These are phyloP conservation scores for Halyomorpha halys DNA, from an alignment of 1,140 invertebrate genomes.

Conservation along the genomic window DNA sequence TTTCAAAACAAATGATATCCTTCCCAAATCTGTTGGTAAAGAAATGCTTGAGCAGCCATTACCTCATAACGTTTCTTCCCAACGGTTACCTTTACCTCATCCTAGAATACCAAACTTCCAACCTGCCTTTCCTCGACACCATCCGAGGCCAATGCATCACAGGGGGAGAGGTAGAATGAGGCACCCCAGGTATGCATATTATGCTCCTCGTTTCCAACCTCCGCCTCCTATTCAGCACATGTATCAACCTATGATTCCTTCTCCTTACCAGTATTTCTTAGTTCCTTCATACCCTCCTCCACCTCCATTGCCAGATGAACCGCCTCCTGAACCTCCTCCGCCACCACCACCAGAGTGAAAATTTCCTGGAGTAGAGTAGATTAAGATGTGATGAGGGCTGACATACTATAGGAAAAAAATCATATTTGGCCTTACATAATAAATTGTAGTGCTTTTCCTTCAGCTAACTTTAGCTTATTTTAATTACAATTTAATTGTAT, in stretches of 20 bases:
- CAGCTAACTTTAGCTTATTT: too few species aligned
- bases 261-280: background rate
- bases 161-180: background rate
- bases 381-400: too few species aligned
- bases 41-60: background rate
- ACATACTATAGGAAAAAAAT: too few species aligned
- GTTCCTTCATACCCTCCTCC: constrained; percentile 21
- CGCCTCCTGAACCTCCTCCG: constrained; percentile 22
- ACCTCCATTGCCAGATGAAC: constrained; percentile 23
- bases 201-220: background rate
- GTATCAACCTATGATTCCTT: background rate
- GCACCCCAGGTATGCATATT: background rate
- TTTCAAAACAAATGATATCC: background rate
- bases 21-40: background rate
- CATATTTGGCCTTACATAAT: too few species aligned
- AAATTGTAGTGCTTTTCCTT: too few species aligned
- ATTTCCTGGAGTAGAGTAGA: background rate
- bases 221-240: background rate
- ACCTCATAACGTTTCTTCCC: background rate
- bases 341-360: constrained; percentile 22
- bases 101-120: constrained; percentile 1
- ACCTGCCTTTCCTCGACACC: background rate
- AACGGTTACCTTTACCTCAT: background rate
- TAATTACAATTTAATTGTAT: too few species aligned
- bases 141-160: background rate